A percentile compares a stretch with the other conserved stretches of the same genome.
Evolutionary conservation across 2,797 vertebrate species (phyloP).

Genomic region (Microchirus variegatus): DNA sequence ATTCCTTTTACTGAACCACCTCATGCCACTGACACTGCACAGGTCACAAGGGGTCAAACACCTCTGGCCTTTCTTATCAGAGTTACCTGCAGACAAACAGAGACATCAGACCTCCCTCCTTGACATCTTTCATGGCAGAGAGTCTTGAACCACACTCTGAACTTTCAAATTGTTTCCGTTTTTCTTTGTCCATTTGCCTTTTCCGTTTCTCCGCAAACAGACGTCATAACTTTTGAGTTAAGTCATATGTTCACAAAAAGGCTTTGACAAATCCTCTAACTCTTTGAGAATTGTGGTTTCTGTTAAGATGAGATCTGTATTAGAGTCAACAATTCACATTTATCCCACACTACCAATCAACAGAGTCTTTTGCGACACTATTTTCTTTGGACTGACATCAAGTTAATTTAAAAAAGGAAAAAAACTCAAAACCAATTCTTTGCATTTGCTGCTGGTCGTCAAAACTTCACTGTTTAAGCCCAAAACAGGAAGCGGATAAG

Average conservation of each 20-base stretch:
- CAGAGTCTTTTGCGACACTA: too few species aligned
- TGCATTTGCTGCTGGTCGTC: too few species aligned
- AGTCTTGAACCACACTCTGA: conserved; percentile 26
- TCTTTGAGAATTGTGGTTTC: neutral
- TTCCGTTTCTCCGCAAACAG: neutral
- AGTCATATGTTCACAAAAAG: neutral
- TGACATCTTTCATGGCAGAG: conserved; percentile 12
- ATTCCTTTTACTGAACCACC: conserved; percentile 58
- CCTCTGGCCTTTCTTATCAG: conserved; percentile 60
- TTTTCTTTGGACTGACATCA: too few species aligned
- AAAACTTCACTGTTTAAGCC: too few species aligned
- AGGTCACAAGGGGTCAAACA: conserved; percentile 50
- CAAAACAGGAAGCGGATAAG: too few species aligned
- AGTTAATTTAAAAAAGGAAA: too few species aligned
- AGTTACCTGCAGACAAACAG: conserved; percentile 2
- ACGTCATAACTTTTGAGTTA: neutral
- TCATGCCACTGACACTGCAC: conserved; percentile 53
- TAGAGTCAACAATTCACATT: too few species aligned
- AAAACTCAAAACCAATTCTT: too few species aligned
- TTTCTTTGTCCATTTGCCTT: too few species aligned
- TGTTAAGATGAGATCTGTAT: too few species aligned
- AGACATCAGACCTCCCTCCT: conserved; percentile 44
- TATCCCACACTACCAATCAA: too few species aligned
- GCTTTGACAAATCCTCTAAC: neutral
- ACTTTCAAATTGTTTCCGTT: too few species aligned